phyloP scores from a whole-genome alignment of 2,113 vertebrate genomes.

The Eurypyga helias region DNA sequence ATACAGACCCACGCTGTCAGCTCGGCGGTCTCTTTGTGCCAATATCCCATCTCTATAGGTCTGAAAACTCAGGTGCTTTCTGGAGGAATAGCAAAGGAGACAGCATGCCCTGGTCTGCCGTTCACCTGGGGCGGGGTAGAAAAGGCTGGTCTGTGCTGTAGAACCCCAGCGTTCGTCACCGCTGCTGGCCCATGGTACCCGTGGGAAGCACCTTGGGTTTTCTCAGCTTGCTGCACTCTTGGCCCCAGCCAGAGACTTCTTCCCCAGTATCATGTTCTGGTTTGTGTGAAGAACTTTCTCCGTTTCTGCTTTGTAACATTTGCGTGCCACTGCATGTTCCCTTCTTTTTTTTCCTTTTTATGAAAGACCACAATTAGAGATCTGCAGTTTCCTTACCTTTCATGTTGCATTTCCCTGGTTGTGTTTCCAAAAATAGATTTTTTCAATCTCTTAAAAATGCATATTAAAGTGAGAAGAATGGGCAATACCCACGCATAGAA shows the following conservation, averaged over 20 bases:
- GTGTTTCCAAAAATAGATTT: not conserved
- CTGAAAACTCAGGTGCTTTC: not conserved
- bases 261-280: not conserved
- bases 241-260: not conserved
- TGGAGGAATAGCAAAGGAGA: not conserved
- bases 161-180: not conserved
- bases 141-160: not conserved
- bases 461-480: not conserved
- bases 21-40: not conserved
- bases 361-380: not conserved
- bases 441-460: not conserved
- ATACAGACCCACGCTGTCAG: not conserved
- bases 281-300: slow-evolving; percentile 20
- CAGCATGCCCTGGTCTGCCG: not conserved
- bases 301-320: not conserved
- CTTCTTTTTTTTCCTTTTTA: not conserved
- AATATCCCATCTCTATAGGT: not conserved
- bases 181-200: not conserved
- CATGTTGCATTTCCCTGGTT: not conserved
- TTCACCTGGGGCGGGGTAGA: not conserved
- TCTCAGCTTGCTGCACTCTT: not conserved
- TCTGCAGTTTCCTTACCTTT: not conserved
- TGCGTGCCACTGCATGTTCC: not conserved
- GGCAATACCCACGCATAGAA: not conserved
- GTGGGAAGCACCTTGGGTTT: not conserved